phyloP scores from a whole-genome alignment of 2,888 invertebrate species.

The Erynnis tages region DNA sequence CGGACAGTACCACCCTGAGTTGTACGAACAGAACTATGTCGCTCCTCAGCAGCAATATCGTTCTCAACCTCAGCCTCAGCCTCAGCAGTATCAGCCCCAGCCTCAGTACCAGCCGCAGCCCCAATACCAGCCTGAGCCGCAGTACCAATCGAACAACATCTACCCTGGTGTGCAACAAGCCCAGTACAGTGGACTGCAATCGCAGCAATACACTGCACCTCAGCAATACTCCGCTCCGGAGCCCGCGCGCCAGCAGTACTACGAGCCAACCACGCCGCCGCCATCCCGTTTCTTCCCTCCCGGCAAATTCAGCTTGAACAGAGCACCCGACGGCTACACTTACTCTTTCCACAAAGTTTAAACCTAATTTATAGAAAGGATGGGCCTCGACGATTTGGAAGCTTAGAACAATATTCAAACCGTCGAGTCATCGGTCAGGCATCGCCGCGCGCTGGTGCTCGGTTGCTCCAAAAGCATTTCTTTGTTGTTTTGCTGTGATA shows the following conservation, averaged over 20 bases:
- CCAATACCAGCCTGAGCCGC: conserved; percentile 58
- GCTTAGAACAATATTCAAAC: conserved; percentile 60
- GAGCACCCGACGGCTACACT: conserved; percentile 93
- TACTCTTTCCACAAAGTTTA: conserved; percentile 89
- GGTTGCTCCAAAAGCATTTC: conserved; percentile 69
- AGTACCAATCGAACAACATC: conserved; percentile 68
- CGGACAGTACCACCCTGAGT: conserved; percentile 76
- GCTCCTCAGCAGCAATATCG: conserved; percentile 60
- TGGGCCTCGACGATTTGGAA: conserved; percentile 62
- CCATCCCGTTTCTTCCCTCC: conserved; percentile 91
- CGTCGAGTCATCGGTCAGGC: conserved; percentile 69
- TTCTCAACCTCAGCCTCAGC: conserved; percentile 54
- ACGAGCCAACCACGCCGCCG: conserved; percentile 83
- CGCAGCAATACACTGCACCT: conserved; percentile 27
- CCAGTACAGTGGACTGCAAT: conserved; percentile 71
- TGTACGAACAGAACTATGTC: conserved; percentile 73
- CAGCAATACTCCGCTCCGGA: conserved; percentile 57
- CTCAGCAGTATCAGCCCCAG: conserved; percentile 59
- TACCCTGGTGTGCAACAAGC: conserved; percentile 75
- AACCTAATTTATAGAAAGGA: conserved; percentile 55
- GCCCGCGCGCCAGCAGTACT: conserved; percentile 69
- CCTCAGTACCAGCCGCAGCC: conserved; percentile 52
- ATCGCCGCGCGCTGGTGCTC: conserved; percentile 46
- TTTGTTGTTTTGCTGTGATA: conserved; percentile 80
- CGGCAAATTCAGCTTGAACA: conserved; percentile 91